Evolutionary conservation across 2,113 vertebrate genomes (phyloP).

Genomic region (Oreochromis aureus): DNA sequence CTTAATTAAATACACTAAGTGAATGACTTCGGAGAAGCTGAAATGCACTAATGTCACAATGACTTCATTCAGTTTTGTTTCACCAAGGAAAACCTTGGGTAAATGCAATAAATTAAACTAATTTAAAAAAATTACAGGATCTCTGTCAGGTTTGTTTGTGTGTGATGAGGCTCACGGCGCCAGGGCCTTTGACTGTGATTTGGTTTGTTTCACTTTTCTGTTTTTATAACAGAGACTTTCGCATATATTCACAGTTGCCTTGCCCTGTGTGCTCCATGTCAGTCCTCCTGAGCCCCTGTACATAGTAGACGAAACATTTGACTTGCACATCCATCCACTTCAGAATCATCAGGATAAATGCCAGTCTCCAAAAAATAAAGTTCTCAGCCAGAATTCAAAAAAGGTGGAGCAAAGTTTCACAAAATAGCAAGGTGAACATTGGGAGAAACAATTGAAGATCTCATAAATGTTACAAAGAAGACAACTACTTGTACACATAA

Average conservation of each 20-base stretch:
- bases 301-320: not conserved
- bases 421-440: not conserved
- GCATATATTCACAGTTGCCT: not conserved
- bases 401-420: not conserved
- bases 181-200: not conserved
- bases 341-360: not conserved
- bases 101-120: not conserved
- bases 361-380: not conserved
- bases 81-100: not conserved
- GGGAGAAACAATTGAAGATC: not conserved
- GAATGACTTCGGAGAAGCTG: not conserved
- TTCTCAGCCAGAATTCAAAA: not conserved
- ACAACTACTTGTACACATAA: not conserved
- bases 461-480: not conserved
- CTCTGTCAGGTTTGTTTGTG: not conserved
- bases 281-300: not conserved
- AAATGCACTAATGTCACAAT: conserved; percentile 7
- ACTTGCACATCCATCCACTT: not conserved
- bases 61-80: not conserved
- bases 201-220: not conserved
- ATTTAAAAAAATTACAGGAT: not conserved
- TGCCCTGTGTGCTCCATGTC: not conserved
- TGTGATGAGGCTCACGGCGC: not conserved
- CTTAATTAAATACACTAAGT: conserved; percentile 7
- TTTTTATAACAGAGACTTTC: not conserved